Evolutionary conservation across 1,140 invertebrate genomes (phyloP), one percentile per base, ranked within the genome.

Genomic region (Magallana gigas): DNA sequence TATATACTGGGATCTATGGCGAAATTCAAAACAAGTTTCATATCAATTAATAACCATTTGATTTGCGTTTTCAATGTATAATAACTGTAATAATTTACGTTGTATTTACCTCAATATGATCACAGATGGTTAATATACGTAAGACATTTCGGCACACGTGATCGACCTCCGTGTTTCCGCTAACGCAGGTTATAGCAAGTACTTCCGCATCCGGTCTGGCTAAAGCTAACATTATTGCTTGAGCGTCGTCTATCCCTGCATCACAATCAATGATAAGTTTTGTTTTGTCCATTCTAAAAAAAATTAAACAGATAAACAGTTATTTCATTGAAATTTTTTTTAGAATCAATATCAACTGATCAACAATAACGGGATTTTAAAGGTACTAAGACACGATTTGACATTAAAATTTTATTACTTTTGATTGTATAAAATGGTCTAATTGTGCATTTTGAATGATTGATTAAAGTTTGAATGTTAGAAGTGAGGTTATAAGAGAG

Each of bases 191-290:
- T 11, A 94, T 90, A 5, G 91, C 93, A 29, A 93, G 48, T n/a
- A 93, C 87, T 9, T 94, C 91, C 0, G 92, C 89, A 18, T 92
- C 90, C 8, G 87, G 84, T 9, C 90, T 68, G 0, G 89, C 85
- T 9, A 93, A 82, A n/a, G 92, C 91, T 90, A 94, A 87, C 87
- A 94, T 90, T 11, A 94, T 90, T n/a, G 93, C 93, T 90, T 93
- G 88, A 3, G 92, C 92, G 87, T 93, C 93, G 87, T 94, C 93
- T 7, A 91, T 85, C 8, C 93, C 93, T 58, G 92, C 87, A 85
- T 94, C 93, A 11, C 89, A 90, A 82, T 94, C 93, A 29, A 94
- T 90, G 11, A 94, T 91, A 6, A 94, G 14, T 84, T 91, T 91
- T 62, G 11, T 82, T 58, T 18, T 64, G 29, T 18, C n/a, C 64